These are phyloP conservation scores for Promerops cafer DNA, from an alignment of 2,113 vertebrate genomes.

Conservation along the genomic window DNA sequence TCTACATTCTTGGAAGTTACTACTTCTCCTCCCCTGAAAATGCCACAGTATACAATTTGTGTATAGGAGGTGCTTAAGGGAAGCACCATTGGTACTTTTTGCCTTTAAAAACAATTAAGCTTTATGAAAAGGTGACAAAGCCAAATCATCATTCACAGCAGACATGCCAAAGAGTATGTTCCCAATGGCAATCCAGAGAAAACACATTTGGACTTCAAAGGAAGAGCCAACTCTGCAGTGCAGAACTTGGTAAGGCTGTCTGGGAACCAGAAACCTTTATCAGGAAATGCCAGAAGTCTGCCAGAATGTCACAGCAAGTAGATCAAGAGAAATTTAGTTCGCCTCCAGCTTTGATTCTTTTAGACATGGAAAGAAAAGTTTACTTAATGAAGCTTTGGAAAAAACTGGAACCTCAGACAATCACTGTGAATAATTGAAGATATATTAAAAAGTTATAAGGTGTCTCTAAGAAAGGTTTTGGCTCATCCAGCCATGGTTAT, in stretches of 20 bases:
- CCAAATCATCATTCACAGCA: neutral
- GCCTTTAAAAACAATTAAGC: neutral
- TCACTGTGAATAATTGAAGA: constrained; percentile 54
- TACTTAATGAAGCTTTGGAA: neutral
- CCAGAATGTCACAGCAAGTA: neutral
- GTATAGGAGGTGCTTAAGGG: neutral
- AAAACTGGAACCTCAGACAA: constrained; percentile 5
- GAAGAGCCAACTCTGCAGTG: neutral
- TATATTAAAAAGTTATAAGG: constrained; percentile 53
- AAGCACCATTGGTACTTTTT: neutral
- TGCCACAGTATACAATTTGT: neutral
- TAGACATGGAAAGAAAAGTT: neutral
- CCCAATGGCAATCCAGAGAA: neutral
- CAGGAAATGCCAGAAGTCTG: neutral
- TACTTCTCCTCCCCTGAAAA: neutral
- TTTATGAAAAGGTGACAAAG: neutral
- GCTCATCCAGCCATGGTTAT: constrained; percentile 41
- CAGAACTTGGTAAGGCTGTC: neutral
- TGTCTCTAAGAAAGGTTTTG: constrained; percentile 31
- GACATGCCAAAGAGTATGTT: neutral
- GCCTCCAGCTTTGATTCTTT: neutral
- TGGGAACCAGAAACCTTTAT: neutral
- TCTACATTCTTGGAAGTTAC: neutral
- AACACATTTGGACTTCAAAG: neutral
- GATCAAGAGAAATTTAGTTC: neutral